Base-by-base conservation (phyloP, 2,113 vertebrate genomes). In the Cebidichthys violaceus region DNA sequence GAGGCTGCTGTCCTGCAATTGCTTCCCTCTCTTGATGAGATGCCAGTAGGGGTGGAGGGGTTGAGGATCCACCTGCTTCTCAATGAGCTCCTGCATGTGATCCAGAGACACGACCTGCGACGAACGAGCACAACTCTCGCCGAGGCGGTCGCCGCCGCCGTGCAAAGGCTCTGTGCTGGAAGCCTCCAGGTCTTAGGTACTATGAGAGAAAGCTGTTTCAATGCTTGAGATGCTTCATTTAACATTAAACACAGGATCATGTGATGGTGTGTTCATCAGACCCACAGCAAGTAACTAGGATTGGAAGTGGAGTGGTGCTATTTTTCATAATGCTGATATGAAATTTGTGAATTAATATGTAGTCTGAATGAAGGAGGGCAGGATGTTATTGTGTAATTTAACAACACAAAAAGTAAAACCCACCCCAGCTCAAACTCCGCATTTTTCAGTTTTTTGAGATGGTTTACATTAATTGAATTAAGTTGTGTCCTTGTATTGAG, bases 1-100 rank as follows among this genome's bases (percentile, higher is more conserved):
- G 59, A 82, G 43, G 73, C 70, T 0, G 82, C 81, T 0, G 59
- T 88, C 20, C 24, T 70, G 20, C 6, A 0, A 1, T 22, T 92
- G 64, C 68, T 92, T 15, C 83, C 45, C 1, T 79, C 76, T 2
- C 73, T 90, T 9, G 14, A 64, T 10, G 15, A 54, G 50, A 55
- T 33, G 0, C 81, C 89, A 1, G 17, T 78, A 2, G 83, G 83
- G 22, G 71, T 90, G 80, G 93, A 94, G 60, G 82, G 79, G 20
- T 9, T 93, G 81, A 91, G 92, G 67, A 64, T 93, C 57, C 90
- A 85, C 70, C 78, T 92, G 76, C 67, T 94, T 41, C 88, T 94
- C 59, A 82, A 9, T 18, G 92, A 93, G 82, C 82, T 93, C 27
- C 86, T 93, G 22, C 73, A 80, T 3, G 50, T 55, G 43, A 59